Evolutionary conservation across 2,888 invertebrate genomes (phyloP), one percentile per base, ranked within the genome.

Genomic region (Zaprionus obscuricornis): DNA sequence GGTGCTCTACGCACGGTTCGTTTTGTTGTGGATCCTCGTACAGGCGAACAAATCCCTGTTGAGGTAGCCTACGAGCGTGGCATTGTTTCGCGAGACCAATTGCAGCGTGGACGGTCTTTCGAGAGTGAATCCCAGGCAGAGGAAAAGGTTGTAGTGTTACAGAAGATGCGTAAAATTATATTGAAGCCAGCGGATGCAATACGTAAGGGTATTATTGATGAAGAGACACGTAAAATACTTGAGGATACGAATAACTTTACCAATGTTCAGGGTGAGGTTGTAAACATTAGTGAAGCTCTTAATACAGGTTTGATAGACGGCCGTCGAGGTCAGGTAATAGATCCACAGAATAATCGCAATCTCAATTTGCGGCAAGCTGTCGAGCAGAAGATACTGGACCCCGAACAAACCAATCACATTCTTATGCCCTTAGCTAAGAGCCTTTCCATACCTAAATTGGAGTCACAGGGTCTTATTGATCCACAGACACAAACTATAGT

Each of bases 341-440:
- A 99, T 91, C 95, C 96, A 1, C 93, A 95, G 85, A 93, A 95
- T 59, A 96, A 97, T 40, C 94, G 96, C 72, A 90, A 94, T 6
- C 87, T 98, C 7, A 95, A 93, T 6, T 94, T 99, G 52, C 93
- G 94, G 56, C 94, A 97, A 90, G 98, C 98, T 0, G 92, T 98
- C 20, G 92, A 94, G 43, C 92, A 95, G 65, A 97, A 97, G 50
- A 93, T 97, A 63, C 90, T 96, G 62, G 96, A 97, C 91, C 92
- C 94, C 1, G 93, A 94, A 67, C 94, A 93, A 54, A 94, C 93
- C 40, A 95, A 95, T 87, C 93, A 95, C 88, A 90, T 96, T 63
- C 91, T 97, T 20, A 92, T 96, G 74, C 97, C 97, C 16, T 90
- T 96, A 58, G 96, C 94, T 34, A 94, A 94, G 86, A 95, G 95